Evolutionary conservation across 2,113 vertebrate species (phyloP), one percentile per base, ranked within the genome.

Genomic region (Phaethon lepturus): DNA sequence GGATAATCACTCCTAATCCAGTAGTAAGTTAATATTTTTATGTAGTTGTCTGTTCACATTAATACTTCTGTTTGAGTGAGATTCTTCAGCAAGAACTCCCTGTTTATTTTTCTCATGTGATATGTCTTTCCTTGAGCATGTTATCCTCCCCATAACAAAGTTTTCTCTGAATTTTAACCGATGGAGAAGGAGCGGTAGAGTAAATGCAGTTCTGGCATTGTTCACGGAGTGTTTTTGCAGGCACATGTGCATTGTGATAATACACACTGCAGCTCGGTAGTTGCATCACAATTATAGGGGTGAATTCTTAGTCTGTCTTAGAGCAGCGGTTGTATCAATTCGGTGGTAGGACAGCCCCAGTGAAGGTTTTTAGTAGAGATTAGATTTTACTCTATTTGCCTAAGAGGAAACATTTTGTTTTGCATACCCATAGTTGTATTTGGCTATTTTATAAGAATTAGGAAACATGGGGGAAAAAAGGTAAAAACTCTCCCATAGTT

Each of bases 261-360:
- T 10, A 2, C 1, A 2, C 5, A 0, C 19, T 72, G 74, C 20
- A 9, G 7, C 9, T 52, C 38, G n/a, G 11, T 40, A 7, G 67
- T 17, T 80, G 60, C n/a, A 15, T 33, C 50, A 8, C 0, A 4
- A 6, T 58, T 35, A 18, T 40, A 58, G 64, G 64, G 50, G 13
- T 16, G 69, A 50, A 25, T 42, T 64, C 35, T 73, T 23, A 9
- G 25, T 33, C 22, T 44, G 0, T 6, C 7, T 49, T 35, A 13
- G 1, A 55, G 9, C 47, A 83, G 33, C 40, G 19, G 1, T 73
- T 45, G 0, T 5, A 49, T 29, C 29, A 7, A 0, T 62, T 33
- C 28, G 13, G 4, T 56, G 22, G 20, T 55, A n/a, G 63, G 35
- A 56, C 23, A 69, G n/a, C 40, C 45, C 15, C 28, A 20, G 31